Evolutionary conservation across 2,113 vertebrate species (phyloP).

Genomic region (Pleuronectes platessa): DNA sequence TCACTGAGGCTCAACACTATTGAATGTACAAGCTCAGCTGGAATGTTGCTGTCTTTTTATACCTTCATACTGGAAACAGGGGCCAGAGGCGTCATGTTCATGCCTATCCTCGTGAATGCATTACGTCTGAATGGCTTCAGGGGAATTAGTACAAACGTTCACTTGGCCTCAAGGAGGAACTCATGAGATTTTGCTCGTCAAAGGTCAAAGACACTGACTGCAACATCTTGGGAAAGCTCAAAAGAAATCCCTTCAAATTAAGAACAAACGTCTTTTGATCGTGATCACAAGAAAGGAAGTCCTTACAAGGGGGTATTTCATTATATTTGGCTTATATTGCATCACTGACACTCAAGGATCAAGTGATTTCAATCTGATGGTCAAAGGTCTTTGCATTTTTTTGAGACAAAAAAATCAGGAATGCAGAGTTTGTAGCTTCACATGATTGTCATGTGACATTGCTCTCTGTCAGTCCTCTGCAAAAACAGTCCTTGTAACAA

Average conservation of each 20-base stretch:
- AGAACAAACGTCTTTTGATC: too few species aligned
- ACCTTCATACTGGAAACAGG: background rate
- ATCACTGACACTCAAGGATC: too few species aligned
- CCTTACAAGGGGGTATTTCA: too few species aligned
- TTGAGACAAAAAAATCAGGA: too few species aligned
- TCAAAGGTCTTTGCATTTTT: too few species aligned
- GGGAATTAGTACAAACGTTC: too few species aligned
- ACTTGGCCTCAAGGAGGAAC: background rate
- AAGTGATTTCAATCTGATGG: too few species aligned
- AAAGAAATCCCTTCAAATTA: too few species aligned
- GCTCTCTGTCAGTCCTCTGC: background rate
- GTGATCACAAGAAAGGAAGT: too few species aligned
- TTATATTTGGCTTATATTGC: too few species aligned
- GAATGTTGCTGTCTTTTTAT: background rate
- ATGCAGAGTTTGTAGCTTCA: background rate
- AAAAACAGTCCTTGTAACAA: too few species aligned
- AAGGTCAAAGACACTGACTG: background rate
- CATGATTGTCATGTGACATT: background rate
- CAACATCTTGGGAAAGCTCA: too few species aligned
- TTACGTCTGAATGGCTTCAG: background rate
- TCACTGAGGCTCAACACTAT: background rate
- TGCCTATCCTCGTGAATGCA: background rate
- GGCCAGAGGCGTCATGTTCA: background rate
- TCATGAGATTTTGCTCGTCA: background rate
- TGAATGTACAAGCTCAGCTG: background rate